Evolutionary conservation across 2,888 invertebrate species (phyloP).

Genomic region (Scaeva pyrastri): DNA sequence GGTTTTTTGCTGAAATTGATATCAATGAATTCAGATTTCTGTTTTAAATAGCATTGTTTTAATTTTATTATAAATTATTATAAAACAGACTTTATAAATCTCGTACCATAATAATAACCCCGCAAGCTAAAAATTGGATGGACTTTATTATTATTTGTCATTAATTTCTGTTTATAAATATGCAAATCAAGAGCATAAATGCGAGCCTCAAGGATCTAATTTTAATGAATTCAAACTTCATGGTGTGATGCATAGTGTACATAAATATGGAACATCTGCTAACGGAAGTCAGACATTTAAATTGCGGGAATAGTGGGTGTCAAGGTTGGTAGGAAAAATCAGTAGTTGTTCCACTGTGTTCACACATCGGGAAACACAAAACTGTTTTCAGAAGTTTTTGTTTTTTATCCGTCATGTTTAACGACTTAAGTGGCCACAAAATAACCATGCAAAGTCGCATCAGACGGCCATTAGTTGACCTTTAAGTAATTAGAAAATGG

Average conservation of each 20-base stretch:
- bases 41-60: slow-evolving; percentile 39
- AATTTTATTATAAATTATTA: slow-evolving; percentile 58
- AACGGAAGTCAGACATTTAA: slow-evolving; percentile 39
- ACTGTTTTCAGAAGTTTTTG: slow-evolving; percentile 57
- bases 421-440: slow-evolving; percentile 77
- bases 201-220: slow-evolving; percentile 47
- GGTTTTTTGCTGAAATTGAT: slow-evolving; percentile 27
- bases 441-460: slow-evolving; percentile 74
- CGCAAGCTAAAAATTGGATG: slow-evolving; percentile 47
- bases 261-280: slow-evolving; percentile 48
- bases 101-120: slow-evolving; percentile 16
- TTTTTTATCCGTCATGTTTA: slow-evolving; percentile 51
- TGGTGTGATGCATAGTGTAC: slow-evolving; percentile 55
- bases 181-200: slow-evolving; percentile 43
- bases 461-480: slow-evolving; percentile 75
- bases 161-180: slow-evolving; percentile 60
- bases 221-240: slow-evolving; percentile 68
- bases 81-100: slow-evolving; percentile 40
- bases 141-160: slow-evolving; percentile 47
- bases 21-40: slow-evolving; percentile 51
- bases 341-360: slow-evolving; percentile 22
- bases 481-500: slow-evolving; percentile 74
- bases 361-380: slow-evolving; percentile 25
- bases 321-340: slow-evolving; percentile 50
- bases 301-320: slow-evolving; percentile 2